Evolutionary conservation across 2,797 vertebrate genomes (phyloP).

Genomic region (Hephaestus fuliginosus): DNA sequence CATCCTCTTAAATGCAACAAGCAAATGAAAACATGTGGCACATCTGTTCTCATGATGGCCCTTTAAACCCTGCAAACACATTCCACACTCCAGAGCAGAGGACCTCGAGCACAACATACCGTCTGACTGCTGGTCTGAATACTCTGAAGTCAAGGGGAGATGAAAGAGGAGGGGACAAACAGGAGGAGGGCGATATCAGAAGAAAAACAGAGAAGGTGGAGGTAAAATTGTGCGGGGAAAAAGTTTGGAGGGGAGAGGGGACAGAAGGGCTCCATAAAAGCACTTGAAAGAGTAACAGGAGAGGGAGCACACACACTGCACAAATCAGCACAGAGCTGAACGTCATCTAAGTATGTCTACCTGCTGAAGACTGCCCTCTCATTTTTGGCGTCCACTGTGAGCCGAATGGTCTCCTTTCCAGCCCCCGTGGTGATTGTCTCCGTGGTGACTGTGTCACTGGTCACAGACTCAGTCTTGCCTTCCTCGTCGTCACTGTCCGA

Average conservation of each 20-base stretch:
- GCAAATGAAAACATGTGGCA: conserved; percentile 59
- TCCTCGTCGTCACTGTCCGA: conserved; percentile 91
- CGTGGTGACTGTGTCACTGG: conserved; percentile 71
- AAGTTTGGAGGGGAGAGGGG: conserved; percentile 22
- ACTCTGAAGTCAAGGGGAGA: conserved; percentile 83
- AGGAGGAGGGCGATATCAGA: conserved; percentile 65
- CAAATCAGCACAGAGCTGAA: conserved; percentile 11
- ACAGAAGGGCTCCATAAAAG: conserved; percentile 36
- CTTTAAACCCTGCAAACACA: conserved; percentile 60
- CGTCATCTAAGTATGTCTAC: conserved; percentile 58
- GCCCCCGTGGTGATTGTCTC: conserved; percentile 83
- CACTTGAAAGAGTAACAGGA: conserved; percentile 16
- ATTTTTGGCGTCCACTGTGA: conserved; percentile 81
- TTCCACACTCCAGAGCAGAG: conserved; percentile 68
- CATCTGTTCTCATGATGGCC: conserved; percentile 37
- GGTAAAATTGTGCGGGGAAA: conserved; percentile 47
- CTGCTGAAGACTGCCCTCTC: conserved; percentile 85
- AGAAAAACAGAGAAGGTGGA: conserved; percentile 60
- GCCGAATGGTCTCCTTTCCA: conserved; percentile 83
- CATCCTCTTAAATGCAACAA: conserved; percentile 65
- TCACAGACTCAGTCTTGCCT: conserved; percentile 77
- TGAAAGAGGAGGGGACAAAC: conserved; percentile 67
- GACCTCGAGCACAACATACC: conserved; percentile 82
- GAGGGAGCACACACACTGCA: conserved; percentile 3
- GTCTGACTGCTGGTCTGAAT: conserved; percentile 84